These are phyloP conservation scores for Shargacucullia verbasci DNA, from an alignment of 2,888 invertebrate genomes.

Conservation along the genomic window DNA sequence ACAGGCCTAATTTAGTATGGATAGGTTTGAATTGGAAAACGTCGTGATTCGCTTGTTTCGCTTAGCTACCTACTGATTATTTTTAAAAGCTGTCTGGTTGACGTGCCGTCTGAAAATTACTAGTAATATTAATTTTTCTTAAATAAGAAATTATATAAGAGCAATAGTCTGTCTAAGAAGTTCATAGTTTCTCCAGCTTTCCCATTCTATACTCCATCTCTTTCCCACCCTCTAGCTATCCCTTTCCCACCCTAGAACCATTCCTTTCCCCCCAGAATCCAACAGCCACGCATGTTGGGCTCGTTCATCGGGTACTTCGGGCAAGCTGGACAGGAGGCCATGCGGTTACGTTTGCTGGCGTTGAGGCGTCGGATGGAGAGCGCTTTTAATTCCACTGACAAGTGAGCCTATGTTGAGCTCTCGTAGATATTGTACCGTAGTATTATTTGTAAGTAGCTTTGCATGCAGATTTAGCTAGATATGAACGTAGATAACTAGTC, in stretches of 20 bases:
- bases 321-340: conserved; percentile 53
- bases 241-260: conserved; percentile 24
- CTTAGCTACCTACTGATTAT: too few species aligned
- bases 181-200: too few species aligned
- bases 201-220: not conserved
- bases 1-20: too few species aligned
- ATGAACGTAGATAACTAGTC: not conserved
- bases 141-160: too few species aligned
- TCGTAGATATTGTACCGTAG: conserved; percentile 17
- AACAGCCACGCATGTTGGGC: conserved; percentile 91
- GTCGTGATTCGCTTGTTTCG: too few species aligned
- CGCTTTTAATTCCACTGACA: conserved; percentile 46
- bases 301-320: conserved; percentile 88
- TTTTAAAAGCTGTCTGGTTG: too few species aligned
- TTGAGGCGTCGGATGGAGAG: conserved; percentile 59
- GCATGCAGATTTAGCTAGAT: not conserved
- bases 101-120: too few species aligned
- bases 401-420: conserved; percentile 51
- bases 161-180: too few species aligned
- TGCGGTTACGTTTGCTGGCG: conserved; percentile 62
- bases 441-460: not conserved
- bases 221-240: not conserved
- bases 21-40: too few species aligned
- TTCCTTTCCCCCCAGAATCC: conserved; percentile 81
- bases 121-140: too few species aligned